phyloP scores from a whole-genome alignment of 2,113 vertebrate species.

The Gobio gobio region DNA sequence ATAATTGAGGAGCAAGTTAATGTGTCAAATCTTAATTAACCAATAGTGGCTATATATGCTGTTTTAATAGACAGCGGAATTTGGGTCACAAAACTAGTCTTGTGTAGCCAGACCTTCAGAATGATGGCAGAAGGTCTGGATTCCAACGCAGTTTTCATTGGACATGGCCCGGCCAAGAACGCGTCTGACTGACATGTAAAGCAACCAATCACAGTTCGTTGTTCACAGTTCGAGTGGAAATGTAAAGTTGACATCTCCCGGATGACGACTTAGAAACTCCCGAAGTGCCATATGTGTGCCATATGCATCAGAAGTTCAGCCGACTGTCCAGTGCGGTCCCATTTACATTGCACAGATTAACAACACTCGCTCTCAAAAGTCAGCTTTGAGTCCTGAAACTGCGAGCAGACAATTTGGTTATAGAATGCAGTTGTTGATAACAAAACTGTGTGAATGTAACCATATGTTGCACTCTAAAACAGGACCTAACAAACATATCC shows the following conservation, averaged over 20 bases:
- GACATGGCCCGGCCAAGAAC: too few species aligned
- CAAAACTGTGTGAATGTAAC: not conserved
- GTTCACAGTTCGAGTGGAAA: too few species aligned
- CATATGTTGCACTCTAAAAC: not conserved
- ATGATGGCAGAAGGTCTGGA: too few species aligned
- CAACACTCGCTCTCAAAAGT: not conserved
- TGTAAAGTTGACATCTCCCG: too few species aligned
- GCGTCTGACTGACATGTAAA: too few species aligned
- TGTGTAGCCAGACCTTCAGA: too few species aligned
- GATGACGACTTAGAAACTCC: too few species aligned
- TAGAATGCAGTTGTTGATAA: not conserved
- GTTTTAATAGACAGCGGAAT: not conserved
- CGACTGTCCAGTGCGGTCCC: not conserved
- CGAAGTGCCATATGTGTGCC: too few species aligned
- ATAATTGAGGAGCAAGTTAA: not conserved
- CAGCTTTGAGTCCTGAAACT: not conserved
- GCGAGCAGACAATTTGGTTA: not conserved
- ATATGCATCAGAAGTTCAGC: too few species aligned
- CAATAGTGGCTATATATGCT: not conserved
- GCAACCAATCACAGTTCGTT: too few species aligned
- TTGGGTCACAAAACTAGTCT: not conserved
- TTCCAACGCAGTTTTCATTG: too few species aligned
- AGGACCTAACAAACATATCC: slow-evolving; percentile 1
- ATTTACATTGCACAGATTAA: not conserved
- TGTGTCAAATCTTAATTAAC: not conserved